A percentile compares a stretch with the other conserved stretches of the same genome.
phyloP scores from a whole-genome alignment of 2,888 invertebrate genomes.

The Prionchulus punctatus region DNA sequence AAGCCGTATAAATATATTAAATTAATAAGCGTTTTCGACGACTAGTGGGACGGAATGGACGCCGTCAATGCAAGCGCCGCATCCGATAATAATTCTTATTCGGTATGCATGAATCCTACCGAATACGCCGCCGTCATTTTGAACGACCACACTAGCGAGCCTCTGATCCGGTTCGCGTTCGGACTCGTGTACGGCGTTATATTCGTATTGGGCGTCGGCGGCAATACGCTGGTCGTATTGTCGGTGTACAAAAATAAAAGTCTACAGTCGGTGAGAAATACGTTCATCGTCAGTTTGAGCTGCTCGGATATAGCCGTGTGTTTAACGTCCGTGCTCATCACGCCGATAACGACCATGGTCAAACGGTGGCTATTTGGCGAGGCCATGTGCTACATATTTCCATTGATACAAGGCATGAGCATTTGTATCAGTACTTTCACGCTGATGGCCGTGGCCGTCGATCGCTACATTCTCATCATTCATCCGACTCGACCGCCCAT shows the following conservation, averaged over 20 bases:
- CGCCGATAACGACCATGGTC: background rate
- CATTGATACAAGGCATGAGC: constrained; percentile 77
- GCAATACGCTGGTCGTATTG: background rate
- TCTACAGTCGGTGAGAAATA: background rate
- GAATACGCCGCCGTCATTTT: background rate
- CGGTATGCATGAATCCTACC: too few relatives aligned
- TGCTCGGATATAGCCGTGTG: background rate
- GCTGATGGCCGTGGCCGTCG: constrained; percentile 82
- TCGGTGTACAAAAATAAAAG: background rate
- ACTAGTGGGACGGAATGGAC: too few relatives aligned
- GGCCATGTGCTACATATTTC: constrained; percentile 50
- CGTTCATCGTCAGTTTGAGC: constrained; percentile 2
- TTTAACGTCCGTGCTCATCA: constrained; percentile 1
- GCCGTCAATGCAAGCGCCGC: too few relatives aligned
- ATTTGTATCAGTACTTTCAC: constrained; percentile 91
- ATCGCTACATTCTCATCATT: constrained; percentile 47
- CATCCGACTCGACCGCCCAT: constrained; percentile 2
- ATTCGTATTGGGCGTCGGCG: background rate
- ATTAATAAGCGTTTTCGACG: too few relatives aligned
- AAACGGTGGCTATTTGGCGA: background rate
- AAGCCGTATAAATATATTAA: too few relatives aligned
- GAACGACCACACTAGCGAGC: background rate
- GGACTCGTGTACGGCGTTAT: background rate
- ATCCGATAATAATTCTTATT: too few relatives aligned
- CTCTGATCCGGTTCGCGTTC: background rate